A percentile compares a stretch with the other conserved stretches of the same genome.
phyloP scores from a whole-genome alignment of 2,113 vertebrate genomes.

The Archilochus colubris region DNA sequence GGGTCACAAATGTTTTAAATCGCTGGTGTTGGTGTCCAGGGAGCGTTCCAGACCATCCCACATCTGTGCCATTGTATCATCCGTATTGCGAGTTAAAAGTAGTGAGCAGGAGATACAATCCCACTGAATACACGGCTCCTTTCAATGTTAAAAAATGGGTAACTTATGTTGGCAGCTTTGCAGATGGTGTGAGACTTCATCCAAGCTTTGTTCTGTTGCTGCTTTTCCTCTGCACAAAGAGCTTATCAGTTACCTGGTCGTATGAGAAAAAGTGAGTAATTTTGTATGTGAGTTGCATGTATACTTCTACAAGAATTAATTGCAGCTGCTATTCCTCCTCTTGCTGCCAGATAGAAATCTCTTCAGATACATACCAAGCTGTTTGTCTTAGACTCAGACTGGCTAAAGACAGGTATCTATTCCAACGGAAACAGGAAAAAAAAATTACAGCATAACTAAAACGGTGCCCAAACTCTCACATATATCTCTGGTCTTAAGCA shows the following conservation, averaged over 20 bases:
- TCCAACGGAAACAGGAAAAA: not conserved
- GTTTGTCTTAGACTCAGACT: not conserved
- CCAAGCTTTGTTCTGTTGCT: not conserved
- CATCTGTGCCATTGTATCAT: rapidly evolving
- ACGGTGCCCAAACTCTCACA: not conserved
- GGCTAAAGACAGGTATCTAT: not conserved
- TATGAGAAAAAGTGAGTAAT: too few species aligned
- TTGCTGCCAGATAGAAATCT: not conserved
- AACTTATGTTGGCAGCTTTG: not conserved
- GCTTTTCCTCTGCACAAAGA: not conserved
- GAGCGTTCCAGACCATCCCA: rapidly evolving
- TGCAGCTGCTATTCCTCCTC: not conserved
- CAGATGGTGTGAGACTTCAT: not conserved
- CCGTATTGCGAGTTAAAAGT: rapidly evolving
- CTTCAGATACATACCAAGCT: not conserved
- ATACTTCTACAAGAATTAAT: not conserved
- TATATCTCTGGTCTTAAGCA: not conserved
- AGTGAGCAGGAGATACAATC: rapidly evolving
- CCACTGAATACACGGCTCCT: rapidly evolving
- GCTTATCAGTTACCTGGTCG: rapidly evolving
- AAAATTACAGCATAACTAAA: not conserved
- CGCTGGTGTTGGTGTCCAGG: rapidly evolving
- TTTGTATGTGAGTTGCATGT: not conserved
- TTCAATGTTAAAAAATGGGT: rapidly evolving
- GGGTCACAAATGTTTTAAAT: not conserved